These are phyloP conservation scores for Cebidichthys violaceus DNA, from an alignment of 2,113 vertebrate species.

Conservation along the genomic window DNA sequence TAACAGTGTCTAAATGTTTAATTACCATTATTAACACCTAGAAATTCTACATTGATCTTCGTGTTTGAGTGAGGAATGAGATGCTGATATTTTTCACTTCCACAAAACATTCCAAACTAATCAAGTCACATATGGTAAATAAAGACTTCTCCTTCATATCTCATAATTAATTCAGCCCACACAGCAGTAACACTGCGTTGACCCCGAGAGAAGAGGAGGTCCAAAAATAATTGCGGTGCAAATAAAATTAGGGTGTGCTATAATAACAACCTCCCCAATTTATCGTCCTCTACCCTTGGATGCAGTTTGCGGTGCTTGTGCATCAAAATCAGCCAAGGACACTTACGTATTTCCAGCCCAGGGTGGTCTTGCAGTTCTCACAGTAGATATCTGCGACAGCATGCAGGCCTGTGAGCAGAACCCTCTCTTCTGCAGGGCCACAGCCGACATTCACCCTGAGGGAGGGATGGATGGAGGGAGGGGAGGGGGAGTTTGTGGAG, in stretches of 20 bases:
- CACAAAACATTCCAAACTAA: neutral
- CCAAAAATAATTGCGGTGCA: constrained; percentile 55
- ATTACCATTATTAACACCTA: neutral
- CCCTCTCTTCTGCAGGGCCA: constrained; percentile 96
- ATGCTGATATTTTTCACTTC: neutral
- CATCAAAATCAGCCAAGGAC: constrained; percentile 23
- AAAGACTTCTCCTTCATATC: constrained; percentile 9
- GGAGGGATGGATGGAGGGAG: neutral
- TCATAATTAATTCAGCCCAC: constrained; percentile 20
- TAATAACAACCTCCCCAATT: constrained; percentile 46
- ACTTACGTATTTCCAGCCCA: constrained; percentile 99
- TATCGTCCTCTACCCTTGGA: constrained; percentile 44
- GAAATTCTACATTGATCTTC: neutral
- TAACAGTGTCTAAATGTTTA: neutral
- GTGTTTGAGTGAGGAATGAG: neutral
- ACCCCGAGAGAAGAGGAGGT: constrained; percentile 20
- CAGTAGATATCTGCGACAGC: constrained; percentile 99
- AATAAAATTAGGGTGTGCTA: constrained; percentile 54
- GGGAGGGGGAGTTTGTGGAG: neutral
- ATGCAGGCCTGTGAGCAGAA: constrained; percentile 95
- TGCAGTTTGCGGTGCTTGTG: constrained; percentile 25
- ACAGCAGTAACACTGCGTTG: constrained; percentile 26
- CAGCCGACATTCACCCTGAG: constrained; percentile 97
- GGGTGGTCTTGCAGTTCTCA: constrained; percentile 99
- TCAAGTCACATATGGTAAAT: neutral